Conservation (phyloP, 1,140 invertebrate genomes). For the Episyrphus balteatus region DNA sequence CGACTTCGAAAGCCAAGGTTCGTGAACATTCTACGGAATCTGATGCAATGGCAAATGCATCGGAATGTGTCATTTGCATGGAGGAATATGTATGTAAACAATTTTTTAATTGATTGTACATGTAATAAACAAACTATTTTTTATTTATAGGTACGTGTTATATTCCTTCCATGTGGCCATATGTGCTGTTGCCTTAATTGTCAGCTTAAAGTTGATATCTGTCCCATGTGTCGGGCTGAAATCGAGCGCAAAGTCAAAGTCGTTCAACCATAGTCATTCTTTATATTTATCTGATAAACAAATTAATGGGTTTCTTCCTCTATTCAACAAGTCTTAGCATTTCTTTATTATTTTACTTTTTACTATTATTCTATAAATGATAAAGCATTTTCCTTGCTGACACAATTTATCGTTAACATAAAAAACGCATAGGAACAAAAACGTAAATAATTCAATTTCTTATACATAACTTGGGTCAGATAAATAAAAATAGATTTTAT, state of each 20-base stretch:
- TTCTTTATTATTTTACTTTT: too few relatives aligned
- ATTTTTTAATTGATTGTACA: not conserved
- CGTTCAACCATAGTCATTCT: constrained; percentile 34
- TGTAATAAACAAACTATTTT: constrained; percentile 10
- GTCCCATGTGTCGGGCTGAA: constrained; percentile 63
- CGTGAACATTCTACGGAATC: not conserved
- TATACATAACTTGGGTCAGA: too few relatives aligned
- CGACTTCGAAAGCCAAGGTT: not conserved
- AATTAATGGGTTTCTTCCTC: too few relatives aligned
- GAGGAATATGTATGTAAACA: constrained; percentile 49
- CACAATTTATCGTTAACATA: too few relatives aligned
- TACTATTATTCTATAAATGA: too few relatives aligned
- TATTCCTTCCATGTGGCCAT: constrained; percentile 78
- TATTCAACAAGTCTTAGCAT: too few relatives aligned
- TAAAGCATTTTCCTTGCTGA: too few relatives aligned
- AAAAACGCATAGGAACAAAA: too few relatives aligned
- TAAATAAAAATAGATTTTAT: too few relatives aligned
- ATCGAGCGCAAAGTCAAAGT: constrained; percentile 57
- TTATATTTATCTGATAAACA: too few relatives aligned
- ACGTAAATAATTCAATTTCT: too few relatives aligned
- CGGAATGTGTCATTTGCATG: constrained; percentile 76
- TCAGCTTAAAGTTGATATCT: constrained; percentile 45
- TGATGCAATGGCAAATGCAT: constrained; percentile 2
- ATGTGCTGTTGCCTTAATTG: constrained; percentile 66
- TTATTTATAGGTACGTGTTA: constrained; percentile 54